Conservation (phyloP, 2,113 vertebrate species). For the Chionodraco myersi region DNA sequence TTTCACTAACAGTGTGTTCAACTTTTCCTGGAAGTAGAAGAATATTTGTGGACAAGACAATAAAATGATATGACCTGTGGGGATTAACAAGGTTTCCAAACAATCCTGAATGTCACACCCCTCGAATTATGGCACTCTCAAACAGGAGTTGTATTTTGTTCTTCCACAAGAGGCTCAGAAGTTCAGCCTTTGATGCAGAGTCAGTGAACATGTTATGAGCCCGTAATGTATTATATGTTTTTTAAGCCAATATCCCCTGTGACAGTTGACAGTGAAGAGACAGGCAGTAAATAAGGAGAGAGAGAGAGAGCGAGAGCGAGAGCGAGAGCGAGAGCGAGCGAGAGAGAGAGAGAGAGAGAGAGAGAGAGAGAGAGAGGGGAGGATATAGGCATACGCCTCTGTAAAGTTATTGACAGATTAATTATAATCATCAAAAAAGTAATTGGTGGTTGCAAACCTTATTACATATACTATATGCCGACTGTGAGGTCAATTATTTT, state of each 20-base stretch:
- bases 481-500: neutral
- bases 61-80: neutral
- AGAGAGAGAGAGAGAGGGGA: neutral
- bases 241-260: neutral
- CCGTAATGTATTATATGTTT: neutral
- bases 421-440: neutral
- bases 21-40: neutral
- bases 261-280: neutral
- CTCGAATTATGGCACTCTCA: neutral
- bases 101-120: neutral
- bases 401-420: neutral
- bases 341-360: too few relatives aligned
- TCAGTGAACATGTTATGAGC: constrained; percentile 6
- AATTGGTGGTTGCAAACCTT: neutral
- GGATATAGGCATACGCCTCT: too few relatives aligned
- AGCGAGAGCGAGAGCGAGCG: too few relatives aligned
- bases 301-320: too few relatives aligned
- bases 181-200: neutral
- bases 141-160: neutral
- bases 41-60: neutral
- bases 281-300: neutral
- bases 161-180: neutral
- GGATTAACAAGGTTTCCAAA: constrained; percentile 7
- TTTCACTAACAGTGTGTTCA: constrained; percentile 1
- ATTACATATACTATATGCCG: neutral